Evolutionary conservation across 2,113 vertebrate genomes (phyloP).

Genomic region (Alethe diademata): DNA sequence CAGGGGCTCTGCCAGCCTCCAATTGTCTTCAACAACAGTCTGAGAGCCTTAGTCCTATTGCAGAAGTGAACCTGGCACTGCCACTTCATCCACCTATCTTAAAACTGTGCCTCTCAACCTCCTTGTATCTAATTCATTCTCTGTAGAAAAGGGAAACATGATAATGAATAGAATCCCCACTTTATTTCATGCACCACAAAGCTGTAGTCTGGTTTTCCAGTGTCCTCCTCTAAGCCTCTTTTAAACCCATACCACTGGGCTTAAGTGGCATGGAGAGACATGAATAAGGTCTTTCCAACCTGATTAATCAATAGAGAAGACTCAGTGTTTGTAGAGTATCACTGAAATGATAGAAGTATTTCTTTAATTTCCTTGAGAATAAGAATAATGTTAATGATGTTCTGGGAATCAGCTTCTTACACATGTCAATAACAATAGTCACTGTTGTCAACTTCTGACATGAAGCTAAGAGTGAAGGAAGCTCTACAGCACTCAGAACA

Average conservation of each 20-base stretch:
- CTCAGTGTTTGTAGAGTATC: not conserved
- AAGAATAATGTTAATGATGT: not conserved
- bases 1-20: not conserved
- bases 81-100: not conserved
- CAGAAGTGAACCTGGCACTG: not conserved
- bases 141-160: not conserved
- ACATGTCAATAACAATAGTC: not conserved
- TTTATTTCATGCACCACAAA: not conserved
- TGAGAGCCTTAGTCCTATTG: not conserved
- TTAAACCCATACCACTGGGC: not conserved
- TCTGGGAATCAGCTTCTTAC: not conserved
- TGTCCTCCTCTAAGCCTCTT: not conserved
- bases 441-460: not conserved
- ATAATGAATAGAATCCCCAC: not conserved
- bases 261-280: not conserved
- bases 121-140: not conserved
- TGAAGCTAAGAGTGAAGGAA: not conserved
- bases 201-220: not conserved
- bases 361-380: not conserved
- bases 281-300: not conserved
- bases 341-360: not conserved
- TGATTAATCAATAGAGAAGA: not conserved
- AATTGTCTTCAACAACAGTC: not conserved
- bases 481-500: not conserved
- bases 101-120: not conserved